Evolutionary conservation across 2,113 vertebrate species (phyloP), one percentile per base, ranked within the genome.

Genomic region (Aspidoscelis tigris): DNA sequence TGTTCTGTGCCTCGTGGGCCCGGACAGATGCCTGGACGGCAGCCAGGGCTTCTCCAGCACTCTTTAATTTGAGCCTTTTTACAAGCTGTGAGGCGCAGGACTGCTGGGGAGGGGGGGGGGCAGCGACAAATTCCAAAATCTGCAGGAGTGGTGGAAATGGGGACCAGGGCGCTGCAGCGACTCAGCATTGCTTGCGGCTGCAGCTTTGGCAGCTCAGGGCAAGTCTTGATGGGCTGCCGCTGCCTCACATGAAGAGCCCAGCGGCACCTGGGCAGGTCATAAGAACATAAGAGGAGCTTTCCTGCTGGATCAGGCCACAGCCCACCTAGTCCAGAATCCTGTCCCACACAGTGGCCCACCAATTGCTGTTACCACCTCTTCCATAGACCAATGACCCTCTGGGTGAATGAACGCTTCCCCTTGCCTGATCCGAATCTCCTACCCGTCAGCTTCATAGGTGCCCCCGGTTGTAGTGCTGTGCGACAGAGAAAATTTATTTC

Each of bases 1-100:
- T 18, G 26, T 7, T 33, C 41, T 75, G 16, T 82, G 44, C 81
- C 71, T 82, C 53, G 16, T 75, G 79, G 79, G 66, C 78, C 43
- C 61, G 68, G 68, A 65, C 71, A 65, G 72, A 66, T 43, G 65
- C 72, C 75, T 66, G 81, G 65, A 14, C 4, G 10, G 22, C 71
- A 75, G 81, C 81, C 81, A 82, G 22, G 10, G 3, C 71, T 65
- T 10, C 8, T 47, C 55, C 55, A 22, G 41, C 58, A 22, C 41
- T 33, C 71, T 82, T 82, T 75, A 44, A 75, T 50, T 66, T 61
- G 72, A 82, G 81, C 71, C 71, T 1, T 82, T 82, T 82, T 82
- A 82, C 71, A 74, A 82, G 81, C 81, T 75, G 81, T 43, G 16
- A 74, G 70, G 55, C 44, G 70, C 3, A n/a, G 55, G 22, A 41